These are phyloP conservation scores for Drymonia ruficornis DNA, from an alignment of 2,888 invertebrate species.

Conservation along the genomic window DNA sequence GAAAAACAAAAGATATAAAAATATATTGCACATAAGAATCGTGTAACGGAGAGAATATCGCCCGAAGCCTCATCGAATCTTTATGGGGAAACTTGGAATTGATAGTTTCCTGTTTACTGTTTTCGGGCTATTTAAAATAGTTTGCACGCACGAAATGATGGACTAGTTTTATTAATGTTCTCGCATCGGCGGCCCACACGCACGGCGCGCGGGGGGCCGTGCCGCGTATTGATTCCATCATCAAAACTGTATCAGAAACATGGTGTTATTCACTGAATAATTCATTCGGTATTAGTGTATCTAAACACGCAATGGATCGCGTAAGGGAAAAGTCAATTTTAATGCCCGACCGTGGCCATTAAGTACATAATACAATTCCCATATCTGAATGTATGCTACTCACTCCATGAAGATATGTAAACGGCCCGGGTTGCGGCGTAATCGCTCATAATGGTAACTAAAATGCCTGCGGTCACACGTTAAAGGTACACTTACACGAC, in stretches of 20 bases:
- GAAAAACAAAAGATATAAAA: slow-evolving; percentile 58
- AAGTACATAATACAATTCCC: slow-evolving; percentile 51
- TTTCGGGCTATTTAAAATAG: slow-evolving; percentile 71
- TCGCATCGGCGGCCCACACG: slow-evolving; percentile 68
- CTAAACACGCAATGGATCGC: slow-evolving; percentile 70
- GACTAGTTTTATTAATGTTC: slow-evolving; percentile 63
- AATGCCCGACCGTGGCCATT: slow-evolving; percentile 54
- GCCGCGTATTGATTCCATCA: slow-evolving; percentile 65
- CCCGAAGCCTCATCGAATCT: slow-evolving; percentile 68
- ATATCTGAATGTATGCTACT: slow-evolving; percentile 33
- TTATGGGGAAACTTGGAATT: slow-evolving; percentile 78
- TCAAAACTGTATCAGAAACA: slow-evolving; percentile 67
- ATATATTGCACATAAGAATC: slow-evolving; percentile 56
- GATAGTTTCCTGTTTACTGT: slow-evolving; percentile 76
- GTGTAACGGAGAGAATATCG: slow-evolving; percentile 59
- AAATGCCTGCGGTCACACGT: slow-evolving; percentile 55
- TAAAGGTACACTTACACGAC: slow-evolving; percentile 57
- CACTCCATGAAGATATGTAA: slow-evolving; percentile 46
- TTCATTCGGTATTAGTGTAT: slow-evolving; percentile 73
- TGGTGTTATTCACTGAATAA: slow-evolving; percentile 74
- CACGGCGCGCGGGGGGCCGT: slow-evolving; percentile 49
- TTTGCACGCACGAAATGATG: slow-evolving; percentile 74
- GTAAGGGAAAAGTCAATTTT: slow-evolving; percentile 52
- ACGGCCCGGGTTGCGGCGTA: slow-evolving; percentile 37
- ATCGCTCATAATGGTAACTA: slow-evolving; percentile 43